These are phyloP conservation scores for Macrosteles quadrilineatus DNA, from an alignment of 1,140 invertebrate species.

Conservation along the genomic window DNA sequence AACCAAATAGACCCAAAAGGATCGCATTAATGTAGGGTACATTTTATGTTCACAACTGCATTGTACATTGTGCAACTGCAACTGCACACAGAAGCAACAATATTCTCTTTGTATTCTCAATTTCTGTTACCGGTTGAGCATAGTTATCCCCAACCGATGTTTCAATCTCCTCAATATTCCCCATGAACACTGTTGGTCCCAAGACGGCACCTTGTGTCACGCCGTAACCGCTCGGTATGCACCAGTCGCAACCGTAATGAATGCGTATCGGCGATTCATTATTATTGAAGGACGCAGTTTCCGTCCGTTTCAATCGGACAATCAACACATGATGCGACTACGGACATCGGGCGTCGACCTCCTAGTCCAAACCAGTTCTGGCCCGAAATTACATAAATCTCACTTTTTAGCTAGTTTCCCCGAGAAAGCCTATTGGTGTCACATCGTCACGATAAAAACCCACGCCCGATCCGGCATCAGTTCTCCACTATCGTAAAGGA, in stretches of 20 bases:
- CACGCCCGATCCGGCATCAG: neutral
- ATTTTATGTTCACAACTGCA: too few species aligned
- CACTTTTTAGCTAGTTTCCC: slow-evolving; percentile 12
- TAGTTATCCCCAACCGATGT: too few species aligned
- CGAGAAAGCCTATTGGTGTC: slow-evolving; percentile 13
- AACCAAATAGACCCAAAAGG: too few species aligned
- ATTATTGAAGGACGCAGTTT: slow-evolving; percentile 8
- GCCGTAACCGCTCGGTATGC: slow-evolving; percentile 2
- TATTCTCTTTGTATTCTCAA: too few species aligned
- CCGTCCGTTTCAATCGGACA: neutral
- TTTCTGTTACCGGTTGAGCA: too few species aligned
- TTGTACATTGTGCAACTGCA: too few species aligned
- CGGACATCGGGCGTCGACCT: too few species aligned
- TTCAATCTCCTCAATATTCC: neutral
- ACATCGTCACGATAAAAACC: slow-evolving; percentile 10
- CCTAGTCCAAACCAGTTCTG: slow-evolving; percentile 12
- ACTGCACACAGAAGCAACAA: too few species aligned
- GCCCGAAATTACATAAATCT: slow-evolving; percentile 13
- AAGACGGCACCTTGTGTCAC: slow-evolving; percentile 13
- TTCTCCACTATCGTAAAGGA: too few species aligned
- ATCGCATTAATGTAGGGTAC: too few species aligned
- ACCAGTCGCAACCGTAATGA: neutral
- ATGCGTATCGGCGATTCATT: neutral
- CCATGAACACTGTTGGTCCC: neutral
- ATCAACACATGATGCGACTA: too few species aligned